Percentiles rank a stretch among this genome's conserved stretches.
Evolutionary conservation across 2,113 vertebrate genomes (phyloP).

Genomic region (Leuciscus idus): DNA sequence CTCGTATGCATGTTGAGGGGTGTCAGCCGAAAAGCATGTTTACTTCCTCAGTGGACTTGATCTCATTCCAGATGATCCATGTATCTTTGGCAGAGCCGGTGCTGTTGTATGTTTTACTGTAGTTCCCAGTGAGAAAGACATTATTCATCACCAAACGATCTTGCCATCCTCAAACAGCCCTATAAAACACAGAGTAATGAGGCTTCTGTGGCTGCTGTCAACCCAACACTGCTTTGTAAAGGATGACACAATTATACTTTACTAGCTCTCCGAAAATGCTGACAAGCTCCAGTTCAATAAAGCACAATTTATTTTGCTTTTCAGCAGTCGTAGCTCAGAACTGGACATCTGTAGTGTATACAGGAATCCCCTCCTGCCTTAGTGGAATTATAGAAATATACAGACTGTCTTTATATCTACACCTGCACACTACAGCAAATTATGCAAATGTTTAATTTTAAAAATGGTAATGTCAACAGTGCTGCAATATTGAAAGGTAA

Average conservation of each 20-base stretch:
- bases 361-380: constrained; percentile 14
- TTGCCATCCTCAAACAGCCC: constrained; percentile 62
- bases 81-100: constrained; percentile 63
- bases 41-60: constrained; percentile 76
- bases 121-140: constrained; percentile 72
- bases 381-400: not conserved
- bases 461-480: not conserved
- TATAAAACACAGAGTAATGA: constrained; percentile 79
- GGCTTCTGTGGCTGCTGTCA: constrained; percentile 77
- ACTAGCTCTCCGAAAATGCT: constrained; percentile 78
- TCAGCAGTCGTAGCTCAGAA: constrained; percentile 69
- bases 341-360: constrained; percentile 37
- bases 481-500: not conserved
- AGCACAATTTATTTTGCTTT: constrained; percentile 69
- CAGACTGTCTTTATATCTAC: not conserved
- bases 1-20: constrained; percentile 67
- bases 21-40: constrained; percentile 71
- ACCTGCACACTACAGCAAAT: not conserved
- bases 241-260: constrained; percentile 84
- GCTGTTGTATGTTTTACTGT: constrained; percentile 73
- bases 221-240: constrained; percentile 79
- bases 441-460: constrained; percentile 11
- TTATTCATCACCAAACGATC: constrained; percentile 76
- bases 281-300: constrained; percentile 77
- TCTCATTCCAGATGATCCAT: constrained; percentile 78